Evolutionary conservation across 2,113 vertebrate genomes (phyloP).

Genomic region (Lethenteron reissneri): DNA sequence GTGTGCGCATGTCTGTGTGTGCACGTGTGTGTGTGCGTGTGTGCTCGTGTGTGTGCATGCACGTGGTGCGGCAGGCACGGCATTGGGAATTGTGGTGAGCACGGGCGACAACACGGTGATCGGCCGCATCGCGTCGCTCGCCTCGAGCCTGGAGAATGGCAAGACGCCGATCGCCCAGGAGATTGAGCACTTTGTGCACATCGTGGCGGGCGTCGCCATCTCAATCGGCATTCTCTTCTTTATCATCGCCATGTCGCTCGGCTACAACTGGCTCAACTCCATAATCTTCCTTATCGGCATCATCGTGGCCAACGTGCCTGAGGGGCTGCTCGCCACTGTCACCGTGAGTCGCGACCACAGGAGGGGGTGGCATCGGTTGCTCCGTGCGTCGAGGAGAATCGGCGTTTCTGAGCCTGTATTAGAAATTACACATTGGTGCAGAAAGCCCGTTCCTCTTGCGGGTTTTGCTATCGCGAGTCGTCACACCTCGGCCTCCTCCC

Average conservation of each 20-base stretch:
- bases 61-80: conserved; percentile 20
- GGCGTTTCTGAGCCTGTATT: too few relatives aligned
- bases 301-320: conserved; percentile 42
- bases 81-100: conserved; percentile 34
- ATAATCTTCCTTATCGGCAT: conserved; percentile 47
- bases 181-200: conserved; percentile 39
- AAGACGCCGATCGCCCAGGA: conserved; percentile 38
- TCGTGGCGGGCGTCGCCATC: conserved; percentile 33
- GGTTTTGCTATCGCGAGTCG: too few relatives aligned
- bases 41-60: too few relatives aligned
- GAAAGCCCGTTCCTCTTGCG: too few relatives aligned
- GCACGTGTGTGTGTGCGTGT: too few relatives aligned
- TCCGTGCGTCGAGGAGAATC: too few relatives aligned
- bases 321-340: conserved; percentile 38
- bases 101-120: conserved; percentile 36
- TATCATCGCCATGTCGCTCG: conserved; percentile 30
- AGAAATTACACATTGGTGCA: too few relatives aligned
- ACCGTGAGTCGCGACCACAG: conserved; percentile 23
- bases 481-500: neutral
- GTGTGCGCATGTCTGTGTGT: too few relatives aligned
- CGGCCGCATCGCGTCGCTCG: conserved; percentile 33
- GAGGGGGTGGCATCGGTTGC: too few relatives aligned
- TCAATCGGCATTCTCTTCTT: conserved; percentile 34
- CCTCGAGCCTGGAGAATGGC: conserved; percentile 29
- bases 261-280: conserved; percentile 26